phyloP scores from a whole-genome alignment of 2,113 vertebrate species.

The Empidonax traillii region DNA sequence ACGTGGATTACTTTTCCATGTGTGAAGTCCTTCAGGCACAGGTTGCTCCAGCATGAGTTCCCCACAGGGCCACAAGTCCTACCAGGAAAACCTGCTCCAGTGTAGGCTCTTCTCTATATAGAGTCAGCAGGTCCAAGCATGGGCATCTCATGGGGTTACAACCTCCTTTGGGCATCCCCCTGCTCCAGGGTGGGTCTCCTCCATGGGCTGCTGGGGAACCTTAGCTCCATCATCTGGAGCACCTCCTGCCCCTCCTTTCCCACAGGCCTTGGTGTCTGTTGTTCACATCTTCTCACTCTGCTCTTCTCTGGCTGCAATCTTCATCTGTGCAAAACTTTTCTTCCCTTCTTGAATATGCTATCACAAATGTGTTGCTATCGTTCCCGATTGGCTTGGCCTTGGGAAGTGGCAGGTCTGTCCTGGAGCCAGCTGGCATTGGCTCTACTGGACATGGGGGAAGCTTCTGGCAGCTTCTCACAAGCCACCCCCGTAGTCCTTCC shows the following conservation, averaged over 20 bases:
- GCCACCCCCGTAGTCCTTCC: neutral
- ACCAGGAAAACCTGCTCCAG: too few species aligned
- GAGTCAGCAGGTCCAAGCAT: neutral
- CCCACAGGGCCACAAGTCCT: too few species aligned
- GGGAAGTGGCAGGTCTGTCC: neutral
- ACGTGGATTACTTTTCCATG: neutral
- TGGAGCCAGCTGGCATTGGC: neutral
- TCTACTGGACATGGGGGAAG: neutral
- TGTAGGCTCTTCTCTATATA: too few species aligned
- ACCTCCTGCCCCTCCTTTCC: neutral
- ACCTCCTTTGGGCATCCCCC: neutral
- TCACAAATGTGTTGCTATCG: neutral
- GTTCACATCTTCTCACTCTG: neutral
- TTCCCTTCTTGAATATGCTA: neutral
- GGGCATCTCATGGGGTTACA: neutral
- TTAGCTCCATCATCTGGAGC: neutral
- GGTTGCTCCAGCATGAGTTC: neutral
- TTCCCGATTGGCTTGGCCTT: neutral
- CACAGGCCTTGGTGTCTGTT: neutral
- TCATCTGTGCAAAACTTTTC: neutral
- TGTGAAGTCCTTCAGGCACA: neutral
- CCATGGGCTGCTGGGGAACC: neutral
- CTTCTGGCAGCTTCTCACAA: neutral
- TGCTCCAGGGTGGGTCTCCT: neutral
- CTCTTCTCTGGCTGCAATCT: neutral